A percentile compares a stretch with the other conserved stretches of the same genome.
phyloP scores from a whole-genome alignment of 2,113 vertebrate genomes.

The Dolichotis patagonum region DNA sequence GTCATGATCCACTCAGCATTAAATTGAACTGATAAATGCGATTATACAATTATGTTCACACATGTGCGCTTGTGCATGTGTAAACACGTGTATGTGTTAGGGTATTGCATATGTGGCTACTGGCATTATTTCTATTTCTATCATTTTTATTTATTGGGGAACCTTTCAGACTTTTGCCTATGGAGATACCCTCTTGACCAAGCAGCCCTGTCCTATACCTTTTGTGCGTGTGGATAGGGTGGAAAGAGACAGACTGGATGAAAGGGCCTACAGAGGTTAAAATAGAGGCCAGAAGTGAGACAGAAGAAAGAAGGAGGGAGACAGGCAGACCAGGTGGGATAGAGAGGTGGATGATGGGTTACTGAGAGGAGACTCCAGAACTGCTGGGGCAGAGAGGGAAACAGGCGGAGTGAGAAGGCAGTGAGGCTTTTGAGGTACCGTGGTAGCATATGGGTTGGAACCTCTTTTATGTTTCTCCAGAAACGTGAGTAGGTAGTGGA shows the following conservation, averaged over 20 bases:
- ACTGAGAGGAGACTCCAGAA: neutral
- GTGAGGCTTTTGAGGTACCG: neutral
- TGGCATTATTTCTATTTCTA: neutral
- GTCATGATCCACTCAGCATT: neutral
- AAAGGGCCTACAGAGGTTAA: neutral
- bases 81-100: neutral
- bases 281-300: neutral
- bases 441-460: neutral
- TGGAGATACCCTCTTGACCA: neutral
- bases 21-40: neutral
- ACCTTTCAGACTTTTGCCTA: neutral
- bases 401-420: neutral
- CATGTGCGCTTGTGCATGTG: neutral
- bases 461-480: neutral
- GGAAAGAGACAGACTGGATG: neutral
- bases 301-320: too few species aligned
- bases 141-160: neutral
- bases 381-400: too few species aligned
- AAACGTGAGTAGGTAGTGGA: neutral
- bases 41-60: neutral
- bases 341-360: neutral
- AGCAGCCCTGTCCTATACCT: neutral
- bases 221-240: neutral
- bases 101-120: neutral
- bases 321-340: neutral